Conservation (phyloP, 2,797 vertebrate genomes). For the Vipera latastei region DNA sequence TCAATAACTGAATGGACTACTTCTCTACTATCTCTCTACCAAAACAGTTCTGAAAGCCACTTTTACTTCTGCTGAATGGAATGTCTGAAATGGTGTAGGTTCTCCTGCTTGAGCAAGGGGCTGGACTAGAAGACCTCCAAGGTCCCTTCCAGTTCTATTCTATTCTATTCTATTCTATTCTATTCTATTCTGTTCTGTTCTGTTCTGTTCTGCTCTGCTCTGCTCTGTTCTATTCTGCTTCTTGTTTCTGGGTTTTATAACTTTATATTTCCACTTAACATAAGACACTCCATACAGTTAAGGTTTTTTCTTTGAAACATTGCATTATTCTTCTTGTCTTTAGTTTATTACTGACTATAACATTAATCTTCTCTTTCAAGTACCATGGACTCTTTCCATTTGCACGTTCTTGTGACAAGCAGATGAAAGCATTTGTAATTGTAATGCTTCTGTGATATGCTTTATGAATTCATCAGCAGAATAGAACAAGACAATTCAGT, state of each 20-base stretch:
- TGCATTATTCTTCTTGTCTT: not conserved
- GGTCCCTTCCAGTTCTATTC: no score
- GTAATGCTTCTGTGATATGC: not conserved
- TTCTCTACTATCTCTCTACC: not conserved
- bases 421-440: not conserved
- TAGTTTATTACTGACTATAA: slow-evolving; percentile 7
- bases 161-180: no score
- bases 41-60: not conserved
- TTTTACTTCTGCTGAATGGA: not conserved
- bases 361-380: slow-evolving; percentile 6
- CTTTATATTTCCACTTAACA: slow-evolving; percentile 5
- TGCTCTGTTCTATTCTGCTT: not conserved
- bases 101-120: no score
- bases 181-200: no score
- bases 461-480: slow-evolving; percentile 11
- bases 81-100: no score
- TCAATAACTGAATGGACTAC: not conserved
- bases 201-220: no score
- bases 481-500: not conserved
- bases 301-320: not conserved
- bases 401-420: not conserved
- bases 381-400: not conserved
- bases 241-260: not conserved
- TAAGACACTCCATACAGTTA: not conserved
- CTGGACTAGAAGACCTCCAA: no score